phyloP scores from a whole-genome alignment of 2,888 invertebrate species.

The Lissocephala sabroskyi region DNA sequence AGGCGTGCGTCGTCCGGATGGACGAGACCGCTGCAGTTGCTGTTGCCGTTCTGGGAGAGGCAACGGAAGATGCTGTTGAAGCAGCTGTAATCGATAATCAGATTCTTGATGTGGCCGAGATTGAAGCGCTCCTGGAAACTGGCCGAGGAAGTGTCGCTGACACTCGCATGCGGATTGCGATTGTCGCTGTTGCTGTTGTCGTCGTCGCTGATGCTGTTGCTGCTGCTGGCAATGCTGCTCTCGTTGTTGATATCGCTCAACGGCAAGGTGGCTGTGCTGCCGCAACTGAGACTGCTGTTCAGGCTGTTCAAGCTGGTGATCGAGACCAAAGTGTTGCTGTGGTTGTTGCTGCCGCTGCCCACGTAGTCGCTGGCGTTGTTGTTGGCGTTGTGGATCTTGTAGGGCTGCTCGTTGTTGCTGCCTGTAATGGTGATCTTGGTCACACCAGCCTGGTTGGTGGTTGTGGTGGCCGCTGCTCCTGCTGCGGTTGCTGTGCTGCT shows the following conservation, averaged over 20 bases:
- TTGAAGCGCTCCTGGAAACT: constrained; percentile 72
- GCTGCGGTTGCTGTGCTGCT: constrained; percentile 10
- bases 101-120: constrained; percentile 78
- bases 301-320: constrained; percentile 54
- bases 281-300: constrained; percentile 34
- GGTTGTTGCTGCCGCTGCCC: constrained; percentile 6
- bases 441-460: constrained; percentile 31
- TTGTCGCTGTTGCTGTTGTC: constrained; percentile 21
- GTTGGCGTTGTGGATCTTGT: constrained; percentile 17
- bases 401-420: constrained; percentile 16
- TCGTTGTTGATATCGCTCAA: constrained; percentile 25
- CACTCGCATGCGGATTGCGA: constrained; percentile 35
- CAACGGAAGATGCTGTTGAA: constrained; percentile 68
- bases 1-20: constrained; percentile 44
- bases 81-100: constrained; percentile 76
- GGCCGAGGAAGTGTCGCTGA: constrained; percentile 68
- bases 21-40: constrained; percentile 20
- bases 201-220: constrained; percentile 17
- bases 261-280: constrained; percentile 40
- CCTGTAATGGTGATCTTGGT: constrained; percentile 50
- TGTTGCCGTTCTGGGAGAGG: constrained; percentile 49
- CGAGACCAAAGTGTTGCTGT: constrained; percentile 40
- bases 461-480: constrained; percentile 12
- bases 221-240: constrained; percentile 19
- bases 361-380: constrained; percentile 12